phyloP scores from a whole-genome alignment of 2,888 invertebrate genomes.

The Cephus pulcher region DNA sequence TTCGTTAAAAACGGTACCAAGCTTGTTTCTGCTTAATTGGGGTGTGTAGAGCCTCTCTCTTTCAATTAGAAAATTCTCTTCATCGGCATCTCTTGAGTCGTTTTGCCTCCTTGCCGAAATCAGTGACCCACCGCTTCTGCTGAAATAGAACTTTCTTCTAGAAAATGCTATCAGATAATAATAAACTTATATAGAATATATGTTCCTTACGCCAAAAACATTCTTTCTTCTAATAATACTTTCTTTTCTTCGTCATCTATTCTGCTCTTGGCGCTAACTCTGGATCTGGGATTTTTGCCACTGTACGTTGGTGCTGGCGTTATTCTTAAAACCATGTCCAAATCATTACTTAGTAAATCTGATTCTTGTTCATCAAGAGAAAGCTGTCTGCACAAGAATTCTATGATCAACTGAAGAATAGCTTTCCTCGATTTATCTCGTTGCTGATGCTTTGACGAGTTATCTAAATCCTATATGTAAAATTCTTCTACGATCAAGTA shows the following conservation, averaged over 20 bases:
- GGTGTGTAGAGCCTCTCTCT: conserved; percentile 25
- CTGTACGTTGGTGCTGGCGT: conserved; percentile 47
- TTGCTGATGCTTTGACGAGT: not conserved
- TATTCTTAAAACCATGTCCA: conserved; percentile 50
- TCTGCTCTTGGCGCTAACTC: no score
- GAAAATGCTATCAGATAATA: no score
- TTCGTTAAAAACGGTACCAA: conserved; percentile 60
- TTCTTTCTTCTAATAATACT: not conserved
- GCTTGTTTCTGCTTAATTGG: conserved; percentile 52
- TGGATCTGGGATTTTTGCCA: conserved; percentile 30
- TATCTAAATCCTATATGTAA: not conserved
- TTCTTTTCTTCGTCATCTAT: not conserved
- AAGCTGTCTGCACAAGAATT: conserved; percentile 49
- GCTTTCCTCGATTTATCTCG: conserved; percentile 36
- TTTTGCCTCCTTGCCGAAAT: conserved; percentile 17
- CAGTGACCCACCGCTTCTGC: conserved; percentile 1
- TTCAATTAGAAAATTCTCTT: conserved; percentile 18
- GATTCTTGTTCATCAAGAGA: conserved; percentile 37
- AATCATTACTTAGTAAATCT: conserved; percentile 31
- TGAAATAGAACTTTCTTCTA: not conserved
- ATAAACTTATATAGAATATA: no score
- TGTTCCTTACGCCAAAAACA: no score
- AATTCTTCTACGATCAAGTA: conserved; percentile 13
- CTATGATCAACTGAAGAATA: conserved; percentile 51
- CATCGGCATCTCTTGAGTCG: conserved; percentile 25